phyloP scores from a whole-genome alignment of 2,888 invertebrate genomes.

The Lycaena phlaeas region DNA sequence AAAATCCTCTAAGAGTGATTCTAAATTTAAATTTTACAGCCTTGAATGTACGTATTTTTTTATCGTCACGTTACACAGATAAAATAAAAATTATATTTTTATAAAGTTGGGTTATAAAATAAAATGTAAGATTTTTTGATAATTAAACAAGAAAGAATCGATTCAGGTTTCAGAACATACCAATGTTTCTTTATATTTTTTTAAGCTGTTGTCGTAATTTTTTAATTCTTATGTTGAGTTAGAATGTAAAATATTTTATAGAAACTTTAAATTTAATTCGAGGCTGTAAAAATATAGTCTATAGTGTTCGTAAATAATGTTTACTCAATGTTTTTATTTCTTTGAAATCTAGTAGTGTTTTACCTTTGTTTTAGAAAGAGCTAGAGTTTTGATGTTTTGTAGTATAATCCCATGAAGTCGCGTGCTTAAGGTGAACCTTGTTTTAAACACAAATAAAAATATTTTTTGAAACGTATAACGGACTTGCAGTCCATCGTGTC shows the following conservation, averaged over 20 bases:
- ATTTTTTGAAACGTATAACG: conserved; percentile 65
- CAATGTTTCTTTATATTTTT: no score
- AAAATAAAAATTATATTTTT: no score
- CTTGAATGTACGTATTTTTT: no score
- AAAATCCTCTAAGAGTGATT: conserved; percentile 53
- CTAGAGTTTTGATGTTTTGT: conserved; percentile 63
- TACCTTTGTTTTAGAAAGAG: conserved; percentile 48
- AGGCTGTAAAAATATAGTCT: conserved; percentile 40
- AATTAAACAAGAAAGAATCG: no score
- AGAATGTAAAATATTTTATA: no score
- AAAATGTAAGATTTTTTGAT: no score
- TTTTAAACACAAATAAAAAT: conserved; percentile 53
- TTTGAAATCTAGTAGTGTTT: conserved; percentile 34
- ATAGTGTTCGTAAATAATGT: conserved; percentile 34
- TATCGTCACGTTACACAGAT: no score
- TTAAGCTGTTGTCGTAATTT: no score
- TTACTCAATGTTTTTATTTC: conserved; percentile 36
- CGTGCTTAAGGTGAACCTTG: conserved; percentile 36
- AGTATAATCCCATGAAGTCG: conserved; percentile 36
- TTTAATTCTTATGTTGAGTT: no score
- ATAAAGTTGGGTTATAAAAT: no score
- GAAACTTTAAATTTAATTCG: no score
- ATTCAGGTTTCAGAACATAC: no score
- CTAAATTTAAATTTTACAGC: conserved; percentile 40
- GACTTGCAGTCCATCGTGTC: conserved; percentile 34